Evolutionary conservation across 2,888 invertebrate species (phyloP).

Genomic region (Andrena haemorrhoa): DNA sequence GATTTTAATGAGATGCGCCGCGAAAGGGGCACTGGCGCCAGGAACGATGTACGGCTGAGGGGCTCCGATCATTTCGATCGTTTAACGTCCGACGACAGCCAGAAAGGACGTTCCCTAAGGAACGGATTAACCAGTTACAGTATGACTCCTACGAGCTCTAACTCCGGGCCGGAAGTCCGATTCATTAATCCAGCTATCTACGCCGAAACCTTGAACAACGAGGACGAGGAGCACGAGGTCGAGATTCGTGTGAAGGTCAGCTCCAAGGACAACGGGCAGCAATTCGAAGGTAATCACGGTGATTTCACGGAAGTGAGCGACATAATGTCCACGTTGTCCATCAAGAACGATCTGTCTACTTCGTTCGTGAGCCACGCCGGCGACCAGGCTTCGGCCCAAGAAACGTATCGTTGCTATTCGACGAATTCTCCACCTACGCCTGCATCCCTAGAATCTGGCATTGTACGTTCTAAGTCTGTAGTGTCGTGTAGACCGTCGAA

Average conservation of each 20-base stretch:
- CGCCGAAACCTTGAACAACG: conserved; percentile 86
- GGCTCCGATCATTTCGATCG: conserved; percentile 3
- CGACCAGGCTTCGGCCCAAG: conserved; percentile 51
- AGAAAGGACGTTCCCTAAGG: background rate
- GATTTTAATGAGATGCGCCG: conserved; percentile 21
- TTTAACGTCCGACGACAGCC: conserved; percentile 6
- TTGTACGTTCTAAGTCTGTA: conserved; percentile 51
- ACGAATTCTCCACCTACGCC: conserved; percentile 60
- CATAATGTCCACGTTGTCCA: conserved; percentile 43
- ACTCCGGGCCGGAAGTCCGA: conserved; percentile 76
- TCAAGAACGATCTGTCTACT: conserved; percentile 40
- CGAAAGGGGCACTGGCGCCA: background rate
- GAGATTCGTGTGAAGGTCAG: conserved; percentile 48
- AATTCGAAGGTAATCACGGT: conserved; percentile 72
- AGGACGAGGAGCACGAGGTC: conserved; percentile 76
- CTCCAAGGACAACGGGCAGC: conserved; percentile 13
- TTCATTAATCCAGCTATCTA: conserved; percentile 88
- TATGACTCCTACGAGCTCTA: conserved; percentile 36
- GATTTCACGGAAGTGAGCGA: conserved; percentile 72
- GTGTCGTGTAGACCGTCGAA: conserved; percentile 55
- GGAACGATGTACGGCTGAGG: background rate
- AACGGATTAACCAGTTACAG: conserved; percentile 27
- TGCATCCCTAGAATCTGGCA: conserved; percentile 50
- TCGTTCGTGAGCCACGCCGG: conserved; percentile 35
- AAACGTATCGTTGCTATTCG: conserved; percentile 76